Evolutionary conservation across 2,113 vertebrate species (phyloP), one percentile per base, ranked within the genome.

Genomic region (Notothenia rossii): DNA sequence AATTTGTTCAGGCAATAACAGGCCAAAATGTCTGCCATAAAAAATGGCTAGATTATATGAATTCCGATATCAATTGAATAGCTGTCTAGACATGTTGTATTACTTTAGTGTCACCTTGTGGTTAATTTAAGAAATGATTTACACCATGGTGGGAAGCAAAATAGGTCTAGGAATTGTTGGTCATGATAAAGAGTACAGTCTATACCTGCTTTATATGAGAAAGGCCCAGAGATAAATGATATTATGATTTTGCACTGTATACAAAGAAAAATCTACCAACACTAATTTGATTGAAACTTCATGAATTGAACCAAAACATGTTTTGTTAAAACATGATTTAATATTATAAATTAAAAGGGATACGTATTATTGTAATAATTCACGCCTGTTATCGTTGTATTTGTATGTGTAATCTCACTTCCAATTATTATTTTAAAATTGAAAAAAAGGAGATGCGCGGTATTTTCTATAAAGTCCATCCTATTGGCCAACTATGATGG

Each of bases 21-120:
- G 29, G 43, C 22, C 59, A 79, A 79, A 66, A 79, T 79, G 84
- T 82, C 75, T 72, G 54, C 63, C 63, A 49, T 66, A 51, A 70
- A 49, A 50, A 65, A 18, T 36, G 12, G 18, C 54, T 10, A 72
- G 63, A 58, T 45, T 0, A 36, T 10, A 25, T 43, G 36, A 74
- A 55, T 71, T 36, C 66, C 54, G 61, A 20, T 48, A 58, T 40
- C 7, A 10, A 49, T 67, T 77, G 12, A 51, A 29, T 46, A 17
- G 7, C 60, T 66, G 7, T 18, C 3, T 3, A 7, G 7, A 12
- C 12, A 22, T 11, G 22, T 60, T 40, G 10, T 9, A 5, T 69
- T 8, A 4, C 11, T 72, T 22, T 77, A 11, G 62, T 10, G 65
- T 62, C 88, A 87, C 15, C 82, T 60, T 63, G 72, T 86, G 88